phyloP scores from a whole-genome alignment of 2,797 vertebrate species.

The Platyrinchus mystaceus region DNA sequence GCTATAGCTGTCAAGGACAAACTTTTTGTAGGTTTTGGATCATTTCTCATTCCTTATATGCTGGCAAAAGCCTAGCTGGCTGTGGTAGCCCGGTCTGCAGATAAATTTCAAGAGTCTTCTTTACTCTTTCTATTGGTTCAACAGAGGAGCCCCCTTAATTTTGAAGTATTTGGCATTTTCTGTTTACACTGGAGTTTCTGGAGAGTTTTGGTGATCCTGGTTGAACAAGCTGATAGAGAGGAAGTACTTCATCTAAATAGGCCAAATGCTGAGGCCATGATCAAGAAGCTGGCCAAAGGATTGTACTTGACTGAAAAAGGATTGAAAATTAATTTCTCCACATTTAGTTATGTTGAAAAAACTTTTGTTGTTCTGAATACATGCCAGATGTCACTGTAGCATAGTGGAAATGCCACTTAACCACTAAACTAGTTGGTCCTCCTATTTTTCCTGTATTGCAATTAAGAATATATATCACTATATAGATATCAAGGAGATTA shows the following conservation, averaged over 20 bases:
- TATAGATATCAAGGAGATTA: background rate
- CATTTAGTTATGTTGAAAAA: background rate
- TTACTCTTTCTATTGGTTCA: background rate
- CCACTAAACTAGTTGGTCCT: accelerated
- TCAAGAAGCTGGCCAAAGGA: background rate
- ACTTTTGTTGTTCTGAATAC: background rate
- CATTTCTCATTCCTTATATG: background rate
- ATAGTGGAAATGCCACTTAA: background rate
- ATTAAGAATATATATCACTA: background rate
- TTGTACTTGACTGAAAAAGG: background rate
- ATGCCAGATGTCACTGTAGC: background rate
- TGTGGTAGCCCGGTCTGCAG: background rate
- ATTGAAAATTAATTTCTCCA: background rate
- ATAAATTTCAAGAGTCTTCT: background rate
- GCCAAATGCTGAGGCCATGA: background rate
- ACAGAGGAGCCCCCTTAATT: background rate
- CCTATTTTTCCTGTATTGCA: background rate
- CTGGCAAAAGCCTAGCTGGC: background rate
- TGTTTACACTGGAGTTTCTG: background rate
- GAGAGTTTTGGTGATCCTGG: background rate
- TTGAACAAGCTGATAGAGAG: background rate
- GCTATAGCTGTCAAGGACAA: background rate
- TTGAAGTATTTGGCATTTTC: background rate
- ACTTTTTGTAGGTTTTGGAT: background rate
- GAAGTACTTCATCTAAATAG: background rate